Evolutionary conservation across 2,797 vertebrate genomes (phyloP).

Genomic region (Lagocephalus sceleratus): DNA sequence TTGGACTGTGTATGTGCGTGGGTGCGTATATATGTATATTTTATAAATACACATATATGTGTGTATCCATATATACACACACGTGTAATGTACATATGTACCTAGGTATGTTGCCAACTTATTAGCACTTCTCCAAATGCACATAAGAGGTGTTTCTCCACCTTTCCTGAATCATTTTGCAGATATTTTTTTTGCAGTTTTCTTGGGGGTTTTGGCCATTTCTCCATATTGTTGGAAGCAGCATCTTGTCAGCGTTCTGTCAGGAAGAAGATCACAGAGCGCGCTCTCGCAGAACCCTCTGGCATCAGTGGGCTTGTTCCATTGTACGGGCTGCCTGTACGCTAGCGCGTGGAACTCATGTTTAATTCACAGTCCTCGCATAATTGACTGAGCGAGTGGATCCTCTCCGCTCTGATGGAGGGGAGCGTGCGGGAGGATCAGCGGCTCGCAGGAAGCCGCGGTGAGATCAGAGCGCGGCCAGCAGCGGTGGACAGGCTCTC

Average conservation of each 20-base stretch:
- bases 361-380: constrained; percentile 75
- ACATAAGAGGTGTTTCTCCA: no score
- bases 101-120: no score
- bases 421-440: constrained; percentile 59
- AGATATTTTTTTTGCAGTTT: no score
- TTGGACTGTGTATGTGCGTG: no score
- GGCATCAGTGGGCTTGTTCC: constrained; percentile 32
- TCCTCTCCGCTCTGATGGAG: constrained; percentile 63
- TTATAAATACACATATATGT: no score
- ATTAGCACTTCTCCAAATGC: no score
- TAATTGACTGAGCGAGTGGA: constrained; percentile 71
- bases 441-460: constrained; percentile 64
- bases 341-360: constrained; percentile 60
- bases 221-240: no score
- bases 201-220: no score
- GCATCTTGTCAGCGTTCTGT: constrained; percentile 4
- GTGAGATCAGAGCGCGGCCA: constrained; percentile 20
- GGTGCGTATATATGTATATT: no score
- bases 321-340: constrained; percentile 42
- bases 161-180: no score
- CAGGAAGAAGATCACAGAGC: constrained; percentile 7
- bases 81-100: no score
- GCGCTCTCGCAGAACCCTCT: neutral
- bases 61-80: no score
- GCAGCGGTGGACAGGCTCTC: constrained; percentile 23